phyloP scores from a whole-genome alignment of 1,140 invertebrate species.

The Rhagoletis zephyria region DNA sequence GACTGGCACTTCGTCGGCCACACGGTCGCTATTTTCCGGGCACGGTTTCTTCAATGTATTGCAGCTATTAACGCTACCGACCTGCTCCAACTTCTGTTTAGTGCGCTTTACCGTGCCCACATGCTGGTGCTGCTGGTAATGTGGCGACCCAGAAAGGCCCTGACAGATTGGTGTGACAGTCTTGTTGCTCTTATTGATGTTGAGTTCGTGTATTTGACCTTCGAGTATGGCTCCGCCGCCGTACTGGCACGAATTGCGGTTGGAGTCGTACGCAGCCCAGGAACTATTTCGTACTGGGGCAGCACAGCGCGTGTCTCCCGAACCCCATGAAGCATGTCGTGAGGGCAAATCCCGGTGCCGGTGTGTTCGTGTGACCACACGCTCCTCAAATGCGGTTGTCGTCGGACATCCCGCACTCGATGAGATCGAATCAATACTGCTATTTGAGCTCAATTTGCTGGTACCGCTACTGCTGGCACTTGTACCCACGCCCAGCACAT shows the following conservation, averaged over 20 bases:
- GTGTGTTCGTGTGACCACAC: slow-evolving; percentile 60
- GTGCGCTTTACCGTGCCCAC: slow-evolving; percentile 81
- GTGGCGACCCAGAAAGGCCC: background rate
- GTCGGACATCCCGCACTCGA: slow-evolving; percentile 76
- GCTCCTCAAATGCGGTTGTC: slow-evolving; percentile 75
- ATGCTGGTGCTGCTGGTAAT: slow-evolving; percentile 74
- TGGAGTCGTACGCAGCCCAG: slow-evolving; percentile 83
- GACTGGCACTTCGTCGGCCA: slow-evolving; percentile 60
- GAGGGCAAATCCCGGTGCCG: slow-evolving; percentile 77
- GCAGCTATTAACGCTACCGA: slow-evolving; percentile 59
- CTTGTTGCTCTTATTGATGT: slow-evolving; percentile 61
- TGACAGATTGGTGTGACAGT: slow-evolving; percentile 54
- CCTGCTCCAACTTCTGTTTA: slow-evolving; percentile 83
- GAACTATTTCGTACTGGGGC: slow-evolving; percentile 82
- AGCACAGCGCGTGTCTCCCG: slow-evolving; percentile 79
- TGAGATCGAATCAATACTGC: slow-evolving; percentile 75
- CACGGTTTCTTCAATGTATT: slow-evolving; percentile 75
- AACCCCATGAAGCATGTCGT: slow-evolving; percentile 88
- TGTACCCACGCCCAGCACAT: background rate
- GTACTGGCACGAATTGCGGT: slow-evolving; percentile 66
- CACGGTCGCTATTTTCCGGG: slow-evolving; percentile 65
- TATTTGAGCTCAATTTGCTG: slow-evolving; percentile 78
- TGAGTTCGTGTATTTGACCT: slow-evolving; percentile 70
- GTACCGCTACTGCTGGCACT: slow-evolving; percentile 50
- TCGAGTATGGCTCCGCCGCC: slow-evolving; percentile 64